These are phyloP conservation scores for Apodemus sylvaticus DNA, from an alignment of 2,113 vertebrate genomes.

Conservation along the genomic window DNA sequence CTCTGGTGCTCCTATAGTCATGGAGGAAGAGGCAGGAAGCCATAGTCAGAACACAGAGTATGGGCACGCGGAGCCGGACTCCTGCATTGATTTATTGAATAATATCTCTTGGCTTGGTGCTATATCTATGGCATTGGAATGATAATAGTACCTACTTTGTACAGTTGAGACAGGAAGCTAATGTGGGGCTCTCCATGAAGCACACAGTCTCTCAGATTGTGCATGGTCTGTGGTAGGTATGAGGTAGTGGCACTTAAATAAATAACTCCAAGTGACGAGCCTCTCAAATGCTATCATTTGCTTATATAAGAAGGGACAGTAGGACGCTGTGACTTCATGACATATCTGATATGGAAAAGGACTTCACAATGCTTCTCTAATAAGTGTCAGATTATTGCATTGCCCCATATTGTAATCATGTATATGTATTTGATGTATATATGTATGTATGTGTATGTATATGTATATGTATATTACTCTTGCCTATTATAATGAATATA, in stretches of 20 bases:
- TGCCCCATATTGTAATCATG: background rate
- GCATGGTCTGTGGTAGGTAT: background rate
- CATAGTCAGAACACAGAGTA: background rate
- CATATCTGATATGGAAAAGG: background rate
- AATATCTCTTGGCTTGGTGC: background rate
- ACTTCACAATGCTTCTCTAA: background rate
- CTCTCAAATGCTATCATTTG: background rate
- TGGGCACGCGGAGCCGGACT: background rate
- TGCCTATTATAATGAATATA: background rate
- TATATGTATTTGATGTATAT: too few relatives aligned
- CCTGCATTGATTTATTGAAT: background rate
- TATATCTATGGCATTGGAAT: background rate
- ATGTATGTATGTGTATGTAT: too few relatives aligned
- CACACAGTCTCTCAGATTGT: background rate
- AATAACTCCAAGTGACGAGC: background rate
- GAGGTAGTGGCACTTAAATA: background rate
- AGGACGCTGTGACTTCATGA: background rate
- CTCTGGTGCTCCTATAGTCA: background rate
- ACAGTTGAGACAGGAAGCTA: background rate
- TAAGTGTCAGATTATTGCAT: background rate
- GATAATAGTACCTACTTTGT: background rate
- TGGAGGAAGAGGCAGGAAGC: background rate
- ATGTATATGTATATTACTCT: background rate
- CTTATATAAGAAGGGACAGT: background rate
- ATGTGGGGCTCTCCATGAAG: background rate